Conservation (phyloP, 2,797 vertebrate genomes). For the Sylvia borin region DNA sequence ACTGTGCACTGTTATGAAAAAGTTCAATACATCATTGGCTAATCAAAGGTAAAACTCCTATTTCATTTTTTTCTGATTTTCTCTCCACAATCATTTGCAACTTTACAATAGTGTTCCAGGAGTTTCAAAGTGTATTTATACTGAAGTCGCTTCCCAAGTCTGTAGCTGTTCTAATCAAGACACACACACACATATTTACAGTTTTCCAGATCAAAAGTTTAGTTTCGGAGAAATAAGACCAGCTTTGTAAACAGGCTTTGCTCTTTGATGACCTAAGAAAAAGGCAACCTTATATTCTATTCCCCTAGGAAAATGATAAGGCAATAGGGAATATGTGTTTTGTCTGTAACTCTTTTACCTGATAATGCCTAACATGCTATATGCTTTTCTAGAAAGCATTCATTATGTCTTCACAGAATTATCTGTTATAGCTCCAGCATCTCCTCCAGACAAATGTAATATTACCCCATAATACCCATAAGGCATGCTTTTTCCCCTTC, state of each 20-base stretch:
- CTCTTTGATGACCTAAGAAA: neutral
- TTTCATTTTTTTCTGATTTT: neutral
- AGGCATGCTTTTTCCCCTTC: neutral
- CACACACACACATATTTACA: neutral
- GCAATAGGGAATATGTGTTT: neutral
- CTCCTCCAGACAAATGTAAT: neutral
- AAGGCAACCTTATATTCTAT: neutral
- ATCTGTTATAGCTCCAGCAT: neutral
- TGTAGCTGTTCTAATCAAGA: neutral
- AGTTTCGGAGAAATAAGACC: neutral
- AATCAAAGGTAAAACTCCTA: neutral
- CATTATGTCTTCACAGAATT: neutral
- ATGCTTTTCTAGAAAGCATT: neutral
- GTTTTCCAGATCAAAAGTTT: neutral
- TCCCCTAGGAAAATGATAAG: neutral
- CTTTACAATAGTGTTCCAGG: neutral
- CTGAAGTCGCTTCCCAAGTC: neutral
- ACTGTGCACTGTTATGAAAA: neutral
- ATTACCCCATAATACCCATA: neutral
- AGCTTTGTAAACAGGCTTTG: neutral
- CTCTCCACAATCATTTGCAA: neutral
- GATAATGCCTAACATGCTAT: neutral
- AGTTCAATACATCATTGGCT: neutral
- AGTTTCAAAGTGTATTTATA: neutral
- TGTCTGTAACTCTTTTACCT: neutral